A percentile compares a stretch with the other conserved stretches of the same genome.
phyloP scores from a whole-genome alignment of 2,797 vertebrate genomes.

The Ctenopoma kingsleyae region DNA sequence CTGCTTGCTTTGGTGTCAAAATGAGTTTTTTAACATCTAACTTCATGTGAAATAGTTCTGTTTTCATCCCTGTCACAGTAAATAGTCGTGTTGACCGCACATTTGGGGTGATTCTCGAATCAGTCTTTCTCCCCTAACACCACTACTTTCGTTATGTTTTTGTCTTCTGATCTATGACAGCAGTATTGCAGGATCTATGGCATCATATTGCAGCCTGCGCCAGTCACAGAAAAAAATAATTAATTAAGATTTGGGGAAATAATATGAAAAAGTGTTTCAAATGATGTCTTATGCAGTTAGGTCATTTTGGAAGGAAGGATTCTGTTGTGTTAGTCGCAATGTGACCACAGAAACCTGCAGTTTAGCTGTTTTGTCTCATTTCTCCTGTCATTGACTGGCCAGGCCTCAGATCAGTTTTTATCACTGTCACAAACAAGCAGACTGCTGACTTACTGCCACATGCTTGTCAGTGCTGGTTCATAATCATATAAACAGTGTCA shows the following conservation, averaged over 20 bases:
- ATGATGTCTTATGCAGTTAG: no score
- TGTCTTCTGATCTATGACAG: not conserved
- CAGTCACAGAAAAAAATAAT: no score
- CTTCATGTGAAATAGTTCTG: not conserved
- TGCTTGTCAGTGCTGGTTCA: constrained; percentile 35
- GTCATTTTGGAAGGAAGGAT: not conserved
- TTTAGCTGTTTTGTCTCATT: constrained; percentile 6
- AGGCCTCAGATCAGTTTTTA: constrained; percentile 30
- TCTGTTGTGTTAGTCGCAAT: not conserved
- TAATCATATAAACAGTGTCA: constrained; percentile 43
- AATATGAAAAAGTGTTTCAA: no score
- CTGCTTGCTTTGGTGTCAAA: not conserved
- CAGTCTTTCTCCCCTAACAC: not conserved
- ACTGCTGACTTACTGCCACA: constrained; percentile 51
- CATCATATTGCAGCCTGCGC: no score
- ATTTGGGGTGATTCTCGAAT: not conserved
- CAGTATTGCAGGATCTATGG: not conserved
- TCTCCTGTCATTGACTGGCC: not conserved
- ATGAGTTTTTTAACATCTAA: not conserved
- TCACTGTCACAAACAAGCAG: constrained; percentile 44
- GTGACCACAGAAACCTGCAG: constrained; percentile 1
- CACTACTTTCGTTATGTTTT: not conserved
- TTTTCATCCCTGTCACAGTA: not conserved
- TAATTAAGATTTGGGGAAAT: no score
- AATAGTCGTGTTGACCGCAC: not conserved